Base-by-base conservation (phyloP, 1,140 invertebrate genomes). In the Macrobrachium nipponense region DNA sequence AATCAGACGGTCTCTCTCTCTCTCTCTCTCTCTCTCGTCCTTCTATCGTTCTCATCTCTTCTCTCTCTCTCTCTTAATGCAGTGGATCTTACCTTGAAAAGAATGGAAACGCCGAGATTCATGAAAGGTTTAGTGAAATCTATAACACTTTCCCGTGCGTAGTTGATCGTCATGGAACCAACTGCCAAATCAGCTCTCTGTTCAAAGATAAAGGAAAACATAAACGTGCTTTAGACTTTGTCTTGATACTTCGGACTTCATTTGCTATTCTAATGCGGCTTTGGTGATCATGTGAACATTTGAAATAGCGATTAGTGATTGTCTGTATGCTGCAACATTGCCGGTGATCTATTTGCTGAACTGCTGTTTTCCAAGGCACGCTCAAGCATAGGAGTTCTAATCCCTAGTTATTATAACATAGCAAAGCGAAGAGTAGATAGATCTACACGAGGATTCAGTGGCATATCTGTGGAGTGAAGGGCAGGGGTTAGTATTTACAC, bases 81-180 rank as follows among this genome's bases (percentile, higher is more conserved):
- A 51, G 51, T 51, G 12, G 51, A 12, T 51, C 91, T 92, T 92
- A 96, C 95, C 94, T 96, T 96, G 90, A 96, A 96, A 27, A 97
- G 91, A 89, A 97, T 97, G n/a, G 95, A 95, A 80, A 97, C 96
- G 7, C 96, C 96, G 11, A 97, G 92, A 90, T 97, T 97, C 95
- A 97, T 96, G 91, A 97, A 97, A 3, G 96, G 96, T 90, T 98
- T 98, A 0, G 97, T 98, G 91, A 98, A 98, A 91, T 98, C 97
- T 44, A 98, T 97, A n/a, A 97, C 97, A 89, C 95, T 96, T 91
- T 98, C 97, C 51, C 97, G 91, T 0, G 96, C 96, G 90, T 97
- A 98, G 91, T 97, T 98, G 84, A 98, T 98, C 0, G 97, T 98
- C 95, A 98, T 96, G 0, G 96, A 97, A 0, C 96, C 97, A 0